Conservation (phyloP, 2,888 invertebrate species). For the Caenorhabditis sp. region DNA sequence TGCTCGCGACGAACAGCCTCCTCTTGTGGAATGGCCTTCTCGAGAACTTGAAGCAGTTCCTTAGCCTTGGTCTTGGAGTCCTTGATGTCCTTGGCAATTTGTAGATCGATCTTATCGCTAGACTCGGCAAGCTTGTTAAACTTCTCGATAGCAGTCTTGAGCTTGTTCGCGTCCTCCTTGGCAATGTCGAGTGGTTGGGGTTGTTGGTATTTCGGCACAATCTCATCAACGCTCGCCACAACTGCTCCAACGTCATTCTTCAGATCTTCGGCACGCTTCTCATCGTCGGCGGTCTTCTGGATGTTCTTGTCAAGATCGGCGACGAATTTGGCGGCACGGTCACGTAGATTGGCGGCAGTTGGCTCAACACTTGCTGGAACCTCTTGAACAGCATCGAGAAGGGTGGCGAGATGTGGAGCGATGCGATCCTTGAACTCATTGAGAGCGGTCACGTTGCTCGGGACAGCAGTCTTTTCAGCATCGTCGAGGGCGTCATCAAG, state of each 20-base stretch:
- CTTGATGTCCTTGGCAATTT: neutral
- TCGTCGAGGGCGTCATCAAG: neutral
- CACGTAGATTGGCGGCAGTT: neutral
- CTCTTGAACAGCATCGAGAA: constrained; percentile 27
- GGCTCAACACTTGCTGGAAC: constrained; percentile 42
- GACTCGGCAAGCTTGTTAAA: neutral
- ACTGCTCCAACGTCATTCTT: neutral
- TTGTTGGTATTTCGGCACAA: neutral
- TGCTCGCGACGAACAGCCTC: neutral
- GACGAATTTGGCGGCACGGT: neutral
- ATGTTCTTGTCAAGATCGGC: neutral
- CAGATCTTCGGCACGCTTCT: neutral
- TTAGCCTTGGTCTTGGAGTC: neutral
- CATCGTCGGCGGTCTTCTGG: neutral
- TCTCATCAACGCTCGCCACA: neutral
- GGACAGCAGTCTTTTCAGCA: neutral
- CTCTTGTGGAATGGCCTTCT: neutral
- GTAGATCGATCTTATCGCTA: neutral
- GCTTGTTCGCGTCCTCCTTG: neutral
- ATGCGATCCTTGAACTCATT: constrained; percentile 48
- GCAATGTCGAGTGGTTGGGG: neutral
- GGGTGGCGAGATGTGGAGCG: constrained; percentile 34
- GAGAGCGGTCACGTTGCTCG: constrained; percentile 20
- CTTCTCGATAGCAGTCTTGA: neutral
- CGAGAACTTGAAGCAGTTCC: neutral